Conservation (phyloP, 2,888 invertebrate species). For the Oxycera nigricornis region DNA sequence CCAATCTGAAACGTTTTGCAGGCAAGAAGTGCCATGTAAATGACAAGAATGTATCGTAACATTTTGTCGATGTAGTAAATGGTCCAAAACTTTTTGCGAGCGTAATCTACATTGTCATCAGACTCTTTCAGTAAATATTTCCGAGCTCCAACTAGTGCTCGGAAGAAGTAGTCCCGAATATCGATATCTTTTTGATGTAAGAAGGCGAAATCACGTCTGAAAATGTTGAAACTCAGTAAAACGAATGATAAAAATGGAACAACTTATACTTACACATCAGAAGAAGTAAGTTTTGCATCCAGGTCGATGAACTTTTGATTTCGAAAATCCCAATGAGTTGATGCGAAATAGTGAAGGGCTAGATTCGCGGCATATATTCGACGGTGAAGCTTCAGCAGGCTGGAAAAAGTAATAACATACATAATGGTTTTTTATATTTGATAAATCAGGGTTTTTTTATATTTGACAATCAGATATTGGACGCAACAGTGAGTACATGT, state of each 20-base stretch:
- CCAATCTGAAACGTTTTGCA: neutral
- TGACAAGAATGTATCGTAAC: neutral
- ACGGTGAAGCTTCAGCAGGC: slow-evolving; percentile 81
- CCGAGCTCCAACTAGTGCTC: slow-evolving; percentile 56
- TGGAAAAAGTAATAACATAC: slow-evolving; percentile 60
- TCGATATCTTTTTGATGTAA: slow-evolving; percentile 50
- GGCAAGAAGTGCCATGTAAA: neutral
- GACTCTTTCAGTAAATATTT: slow-evolving; percentile 56
- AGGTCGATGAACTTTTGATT: slow-evolving; percentile 69
- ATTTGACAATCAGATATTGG: no score
- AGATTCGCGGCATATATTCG: slow-evolving; percentile 78
- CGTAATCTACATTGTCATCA: slow-evolving; percentile 47
- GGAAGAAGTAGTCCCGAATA: slow-evolving; percentile 53
- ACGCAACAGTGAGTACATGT: no score
- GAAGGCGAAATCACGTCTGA: slow-evolving; percentile 31
- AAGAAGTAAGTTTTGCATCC: slow-evolving; percentile 63
- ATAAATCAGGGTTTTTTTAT: neutral
- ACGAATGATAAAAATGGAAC: neutral
- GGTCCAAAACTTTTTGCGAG: slow-evolving; percentile 12
- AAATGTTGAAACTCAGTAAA: slow-evolving; percentile 23
- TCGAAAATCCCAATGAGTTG: slow-evolving; percentile 78
- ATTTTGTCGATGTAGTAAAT: slow-evolving; percentile 29
- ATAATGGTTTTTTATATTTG: neutral
- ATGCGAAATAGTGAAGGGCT: slow-evolving; percentile 76
- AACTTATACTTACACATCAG: slow-evolving; percentile 60